phyloP scores from a whole-genome alignment of 1,140 invertebrate genomes.

The Drosophila chauvacae region DNA sequence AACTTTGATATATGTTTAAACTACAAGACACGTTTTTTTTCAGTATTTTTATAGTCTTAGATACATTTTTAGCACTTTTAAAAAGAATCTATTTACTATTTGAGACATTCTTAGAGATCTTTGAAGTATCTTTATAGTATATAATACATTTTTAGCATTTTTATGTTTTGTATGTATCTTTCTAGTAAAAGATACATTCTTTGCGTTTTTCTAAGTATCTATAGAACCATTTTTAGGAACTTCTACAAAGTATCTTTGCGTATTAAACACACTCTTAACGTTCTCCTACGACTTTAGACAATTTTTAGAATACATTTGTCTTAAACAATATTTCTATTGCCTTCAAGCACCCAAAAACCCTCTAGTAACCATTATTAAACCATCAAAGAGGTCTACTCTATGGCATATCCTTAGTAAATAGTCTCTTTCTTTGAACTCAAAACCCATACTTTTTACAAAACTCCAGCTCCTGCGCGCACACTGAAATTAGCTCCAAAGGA shows the following conservation, averaged over 20 bases:
- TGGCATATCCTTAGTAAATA: neutral
- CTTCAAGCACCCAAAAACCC: too few species aligned
- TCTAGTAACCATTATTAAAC: neutral
- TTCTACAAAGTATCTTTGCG: neutral
- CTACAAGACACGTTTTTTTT: neutral
- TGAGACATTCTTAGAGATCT: neutral
- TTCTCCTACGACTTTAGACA: neutral
- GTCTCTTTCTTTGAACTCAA: neutral
- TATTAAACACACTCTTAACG: neutral
- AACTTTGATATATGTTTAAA: neutral
- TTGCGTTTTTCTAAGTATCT: neutral
- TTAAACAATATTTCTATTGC: neutral
- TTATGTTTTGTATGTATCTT: neutral
- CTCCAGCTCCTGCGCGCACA: slow-evolving; percentile 3
- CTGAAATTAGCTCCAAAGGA: slow-evolving; percentile 48
- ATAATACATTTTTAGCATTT: neutral
- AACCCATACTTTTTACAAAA: slow-evolving; percentile 1
- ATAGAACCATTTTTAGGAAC: too few species aligned
- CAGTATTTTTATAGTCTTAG: neutral
- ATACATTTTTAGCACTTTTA: neutral
- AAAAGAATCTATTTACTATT: neutral
- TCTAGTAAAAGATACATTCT: neutral
- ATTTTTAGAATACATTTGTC: too few species aligned
- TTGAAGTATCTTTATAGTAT: neutral
- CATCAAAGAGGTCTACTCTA: neutral